Evolutionary conservation across 1,140 invertebrate genomes (phyloP), one percentile per base, ranked within the genome.

Genomic region (Meloidogyne exigua): DNA sequence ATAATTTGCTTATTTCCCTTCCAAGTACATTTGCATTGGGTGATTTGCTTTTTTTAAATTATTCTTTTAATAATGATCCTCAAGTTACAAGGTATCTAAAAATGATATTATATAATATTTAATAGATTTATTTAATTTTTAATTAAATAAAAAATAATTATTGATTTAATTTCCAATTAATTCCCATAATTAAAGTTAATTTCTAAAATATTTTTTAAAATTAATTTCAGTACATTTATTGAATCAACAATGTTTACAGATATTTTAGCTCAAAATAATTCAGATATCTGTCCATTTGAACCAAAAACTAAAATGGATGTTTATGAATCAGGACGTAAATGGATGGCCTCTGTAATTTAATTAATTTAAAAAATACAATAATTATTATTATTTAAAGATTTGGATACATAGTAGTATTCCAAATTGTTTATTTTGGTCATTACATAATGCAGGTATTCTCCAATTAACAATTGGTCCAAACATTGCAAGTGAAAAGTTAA

Each of bases 11-110:
- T 21, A 65, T 76, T 25, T 68, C 75, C 2, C 69, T 86, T 18
- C 86, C 86, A 13, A 80, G 28, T 15, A 74, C 76, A 42, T 68
- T 87, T 12, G 36, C 72, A 21, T 69, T 86, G 68, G 77, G 71
- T 21, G 69, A 72, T 21, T 69, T 71, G 15, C 68, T 87, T 66
- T 86, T 73, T 72, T 26, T 87, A 39, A 77, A 87, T 65, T 86
- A 86, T 67, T 77, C 68, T n/a, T 79, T 86, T 39, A 72, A 68
- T 44, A 64, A 75, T 63, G 78, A 84, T 49, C 80, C 84, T 18
- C 63, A 62, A 39, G 71, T 81, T 28, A 85, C 76, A 13, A 75
- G 68, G 82, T 76, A 28, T 62, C 0, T 39, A 26, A n/a, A n/a
- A n/a, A n/a, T n/a, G n/a, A n/a, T n/a, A n/a, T n/a, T n/a, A n/a